phyloP scores from a whole-genome alignment of 1,140 invertebrate genomes.

The Bombus terrestris region DNA sequence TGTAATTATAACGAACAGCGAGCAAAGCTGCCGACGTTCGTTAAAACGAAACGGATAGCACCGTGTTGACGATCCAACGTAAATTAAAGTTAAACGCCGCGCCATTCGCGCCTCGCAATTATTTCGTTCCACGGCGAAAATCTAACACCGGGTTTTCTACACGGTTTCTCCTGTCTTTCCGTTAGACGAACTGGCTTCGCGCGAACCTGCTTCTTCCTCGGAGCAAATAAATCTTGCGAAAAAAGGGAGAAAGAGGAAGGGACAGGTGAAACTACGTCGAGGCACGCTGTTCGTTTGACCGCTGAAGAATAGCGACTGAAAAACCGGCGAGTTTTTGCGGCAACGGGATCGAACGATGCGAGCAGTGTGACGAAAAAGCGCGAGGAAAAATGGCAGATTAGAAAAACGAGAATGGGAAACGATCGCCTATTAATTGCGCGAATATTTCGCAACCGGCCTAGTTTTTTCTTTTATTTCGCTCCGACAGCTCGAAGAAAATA shows the following conservation, averaged over 20 bases:
- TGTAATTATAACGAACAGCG: too few species aligned
- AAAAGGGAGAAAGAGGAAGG: background rate
- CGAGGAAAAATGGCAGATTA: conserved; percentile 1
- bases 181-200: background rate
- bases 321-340: conserved; percentile 16
- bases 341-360: background rate
- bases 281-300: background rate
- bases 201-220: background rate
- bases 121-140: background rate
- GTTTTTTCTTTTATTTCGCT: background rate
- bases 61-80: background rate
- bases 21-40: too few species aligned
- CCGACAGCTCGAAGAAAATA: conserved; percentile 34
- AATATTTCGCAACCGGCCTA: background rate
- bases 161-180: background rate
- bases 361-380: background rate
- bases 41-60: too few species aligned
- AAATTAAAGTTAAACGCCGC: background rate
- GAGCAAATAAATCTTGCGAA: background rate
- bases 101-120: background rate
- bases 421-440: conserved; percentile 32
- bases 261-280: background rate
- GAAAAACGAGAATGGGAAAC: background rate
- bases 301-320: background rate
- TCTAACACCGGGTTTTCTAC: background rate